These are phyloP conservation scores for Phanerotoma sp. DNA, from an alignment of 2,888 invertebrate genomes.

Conservation along the genomic window DNA sequence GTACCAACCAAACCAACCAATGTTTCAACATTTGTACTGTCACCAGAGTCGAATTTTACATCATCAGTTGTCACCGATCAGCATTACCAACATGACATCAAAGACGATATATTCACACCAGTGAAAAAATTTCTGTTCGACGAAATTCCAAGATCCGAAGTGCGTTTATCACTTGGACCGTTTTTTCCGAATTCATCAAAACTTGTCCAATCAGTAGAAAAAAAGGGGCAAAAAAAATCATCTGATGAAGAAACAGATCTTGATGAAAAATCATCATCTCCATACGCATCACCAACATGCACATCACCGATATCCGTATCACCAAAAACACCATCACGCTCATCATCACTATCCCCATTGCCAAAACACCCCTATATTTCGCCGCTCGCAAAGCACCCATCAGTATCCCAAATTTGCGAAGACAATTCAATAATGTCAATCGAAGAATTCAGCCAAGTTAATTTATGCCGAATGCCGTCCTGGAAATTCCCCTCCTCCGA, in stretches of 20 bases:
- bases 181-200: conserved; percentile 20
- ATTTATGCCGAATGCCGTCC: conserved; percentile 24
- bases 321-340: too few species aligned
- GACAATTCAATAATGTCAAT: conserved; percentile 5
- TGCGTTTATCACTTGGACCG: conserved; percentile 37
- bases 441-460: conserved; percentile 31
- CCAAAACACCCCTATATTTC: conserved; percentile 11
- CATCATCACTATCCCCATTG: too few species aligned
- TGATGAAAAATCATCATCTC: not conserved
- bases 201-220: conserved; percentile 12
- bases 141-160: conserved; percentile 37
- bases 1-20: not conserved
- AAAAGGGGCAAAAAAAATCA: not conserved
- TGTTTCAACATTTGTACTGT: conserved; percentile 9
- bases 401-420: conserved; percentile 23
- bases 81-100: conserved; percentile 13
- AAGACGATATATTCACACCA: not conserved
- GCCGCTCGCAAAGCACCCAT: conserved; percentile 36
- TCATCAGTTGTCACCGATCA: conserved; percentile 3
- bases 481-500: conserved; percentile 28
- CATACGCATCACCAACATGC: too few species aligned
- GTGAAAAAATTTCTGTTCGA: conserved; percentile 32
- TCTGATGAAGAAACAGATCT: not conserved
- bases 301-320: too few species aligned
- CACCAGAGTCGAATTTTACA: not conserved